Evolutionary conservation across 2,797 vertebrate genomes (phyloP), one percentile per base, ranked within the genome.

Genomic region (Enteromius unitaeniatus): DNA sequence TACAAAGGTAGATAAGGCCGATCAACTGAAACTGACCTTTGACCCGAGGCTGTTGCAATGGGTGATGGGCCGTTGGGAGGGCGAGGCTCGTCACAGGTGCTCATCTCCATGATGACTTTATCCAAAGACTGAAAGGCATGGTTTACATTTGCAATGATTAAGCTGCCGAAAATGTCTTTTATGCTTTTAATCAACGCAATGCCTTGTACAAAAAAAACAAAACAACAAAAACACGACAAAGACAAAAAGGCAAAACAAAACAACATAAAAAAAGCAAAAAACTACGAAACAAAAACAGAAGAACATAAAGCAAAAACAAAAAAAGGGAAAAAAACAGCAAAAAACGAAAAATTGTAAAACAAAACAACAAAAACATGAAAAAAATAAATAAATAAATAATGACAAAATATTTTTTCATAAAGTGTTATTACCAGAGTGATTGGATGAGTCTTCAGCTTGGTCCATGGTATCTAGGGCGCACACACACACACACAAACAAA

Each of bases 91-190:
- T 99, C 98, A 92, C 98, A 99, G 62, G 98, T 99, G 87, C 97
- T 98, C 98, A 99, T 99, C 93, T 99, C 98, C 98, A 99, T 99
- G 89, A 97, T 94, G 68, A 99, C 98, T 94, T 99, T 99, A 93
- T 99, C 98, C 90, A 99, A 92, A 45, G 95, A 96, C 98, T 99
- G 90, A 88, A 88, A 90, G 6, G 91, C 67, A 49, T 47, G 13
- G 77, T 53, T 75, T 51, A 74, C 17, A 47, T 51, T 37, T 28
- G 6, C 7, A 45, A 19, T 77, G 7, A 42, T 47, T 23, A 64
- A 65, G 51, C 23, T 67, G 23, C 19, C 26, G 9, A 47, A 45
- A 64, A 40, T 37, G 6, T 15, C 11, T 23, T 64, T 62, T 28
- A 26, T 62, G 13, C 53, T 19, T 11, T 5, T 23, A 73, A 31